These are phyloP conservation scores for Puma concolor DNA, from an alignment of 2,113 vertebrate genomes.

Conservation along the genomic window DNA sequence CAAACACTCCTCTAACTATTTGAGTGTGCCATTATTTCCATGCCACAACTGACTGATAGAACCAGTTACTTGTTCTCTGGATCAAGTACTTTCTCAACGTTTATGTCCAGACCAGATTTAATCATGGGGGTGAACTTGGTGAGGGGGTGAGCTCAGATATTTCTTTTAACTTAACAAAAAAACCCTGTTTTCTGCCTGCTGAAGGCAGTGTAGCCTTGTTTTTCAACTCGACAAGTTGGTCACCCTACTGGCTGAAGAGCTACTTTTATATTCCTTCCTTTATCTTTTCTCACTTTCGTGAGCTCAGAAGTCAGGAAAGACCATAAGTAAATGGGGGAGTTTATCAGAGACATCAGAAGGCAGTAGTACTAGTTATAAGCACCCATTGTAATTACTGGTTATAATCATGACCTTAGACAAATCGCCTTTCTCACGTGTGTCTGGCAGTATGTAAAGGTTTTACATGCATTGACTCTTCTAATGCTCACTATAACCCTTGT, in stretches of 20 bases:
- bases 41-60: neutral
- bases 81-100: neutral
- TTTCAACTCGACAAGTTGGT: neutral
- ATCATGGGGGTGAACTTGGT: neutral
- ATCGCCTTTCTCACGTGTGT: neutral
- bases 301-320: neutral
- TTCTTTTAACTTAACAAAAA: neutral
- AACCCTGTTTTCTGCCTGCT: neutral
- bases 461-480: neutral
- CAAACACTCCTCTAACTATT: neutral
- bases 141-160: rapidly evolving
- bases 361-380: neutral
- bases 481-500: neutral
- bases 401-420: neutral
- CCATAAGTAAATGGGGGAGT: neutral
- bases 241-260: neutral
- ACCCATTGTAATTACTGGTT: neutral
- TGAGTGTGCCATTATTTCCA: neutral
- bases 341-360: neutral
- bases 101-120: neutral
- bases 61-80: neutral
- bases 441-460: neutral
- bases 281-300: neutral
- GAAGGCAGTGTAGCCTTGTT: neutral
- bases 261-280: neutral